Conservation (phyloP, 2,113 vertebrate genomes). For the Scophthalmus maximus region DNA sequence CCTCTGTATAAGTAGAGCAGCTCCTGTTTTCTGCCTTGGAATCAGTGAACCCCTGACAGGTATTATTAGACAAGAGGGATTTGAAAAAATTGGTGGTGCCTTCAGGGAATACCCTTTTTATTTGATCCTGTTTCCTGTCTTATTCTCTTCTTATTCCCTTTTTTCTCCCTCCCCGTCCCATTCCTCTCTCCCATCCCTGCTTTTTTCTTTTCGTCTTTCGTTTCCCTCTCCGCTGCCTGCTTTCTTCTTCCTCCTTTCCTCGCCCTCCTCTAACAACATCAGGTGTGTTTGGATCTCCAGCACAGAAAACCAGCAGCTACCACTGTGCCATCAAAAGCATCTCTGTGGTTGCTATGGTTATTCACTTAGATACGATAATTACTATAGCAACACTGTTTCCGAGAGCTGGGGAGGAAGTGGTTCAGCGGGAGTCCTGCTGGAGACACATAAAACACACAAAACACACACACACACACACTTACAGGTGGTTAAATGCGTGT, state of each 20-base stretch:
- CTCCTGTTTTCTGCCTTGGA: neutral
- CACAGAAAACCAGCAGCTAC: slow-evolving; percentile 36
- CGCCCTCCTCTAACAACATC: neutral
- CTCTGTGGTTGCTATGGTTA: slow-evolving; percentile 61
- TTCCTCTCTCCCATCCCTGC: neutral
- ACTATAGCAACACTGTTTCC: slow-evolving; percentile 64
- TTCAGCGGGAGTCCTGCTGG: slow-evolving; percentile 51
- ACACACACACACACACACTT: neutral
- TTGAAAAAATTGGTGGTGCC: neutral
- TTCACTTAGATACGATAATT: slow-evolving; percentile 61
- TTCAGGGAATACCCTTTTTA: neutral
- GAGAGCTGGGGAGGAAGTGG: slow-evolving; percentile 37
- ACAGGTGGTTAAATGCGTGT: too few species aligned
- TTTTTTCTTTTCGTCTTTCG: neutral
- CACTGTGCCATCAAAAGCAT: slow-evolving; percentile 51
- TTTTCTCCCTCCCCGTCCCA: neutral
- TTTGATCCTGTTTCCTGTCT: neutral
- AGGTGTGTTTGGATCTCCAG: slow-evolving; percentile 50
- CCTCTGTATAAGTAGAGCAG: slow-evolving; percentile 23
- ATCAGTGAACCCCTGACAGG: neutral
- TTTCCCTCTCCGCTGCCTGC: neutral
- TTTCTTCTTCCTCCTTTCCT: neutral
- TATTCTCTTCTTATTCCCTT: neutral
- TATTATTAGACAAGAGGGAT: slow-evolving; percentile 9
- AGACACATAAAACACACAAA: neutral